Base-by-base conservation (phyloP, 2,888 invertebrate genomes). In the Dynastes hyllus region DNA sequence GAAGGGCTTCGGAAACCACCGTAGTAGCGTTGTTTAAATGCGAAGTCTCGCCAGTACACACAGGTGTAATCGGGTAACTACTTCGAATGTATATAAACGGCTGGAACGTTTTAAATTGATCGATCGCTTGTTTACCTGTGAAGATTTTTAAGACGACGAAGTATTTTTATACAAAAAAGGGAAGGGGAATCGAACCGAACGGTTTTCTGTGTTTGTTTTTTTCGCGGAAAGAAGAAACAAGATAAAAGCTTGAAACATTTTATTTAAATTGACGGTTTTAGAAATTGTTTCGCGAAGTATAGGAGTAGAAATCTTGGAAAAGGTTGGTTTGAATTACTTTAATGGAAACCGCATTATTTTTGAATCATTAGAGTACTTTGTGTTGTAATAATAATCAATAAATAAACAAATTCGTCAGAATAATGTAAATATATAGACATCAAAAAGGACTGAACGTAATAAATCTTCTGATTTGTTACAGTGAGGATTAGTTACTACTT, bases 1-100 rank as follows among this genome's bases (percentile, higher is more conserved):
- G 83, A 87, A 86, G 83, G 88, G 87, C 85, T 89, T 88, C 89
- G 77, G 87, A 88, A 88, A 86, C 88, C 88, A 84, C 86, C 83
- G 81, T 82, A 80, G 79, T 79, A 67, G 83, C 84, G 85, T 85
- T 84, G 85, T 85, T 87, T 85, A 85, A 86, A 86, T 84, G 82
- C 84, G 73, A 73, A 40, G 73, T 58, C 73, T 73, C 58, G 73
- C 40, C 58, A 22, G 27, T 58, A 22, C 40, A 16, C 40, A 40
- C 58, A 61, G 73, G 73, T 73, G 73, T 73, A 73, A 73, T 73
- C 73, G 58, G 55, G 58, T 58, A 37, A 73, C 58, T 73, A 29
- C n/a, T 9, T 81, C 77, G 80, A 78, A 78, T 78, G 83, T 78
- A 78, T 50, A 58, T 40, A 67, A 67, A 55, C 58, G 40, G 45